Base-by-base conservation (phyloP, 37 sponge, comb jelly and placozoan species). In the Chondrilla cf. caribensis region DNA sequence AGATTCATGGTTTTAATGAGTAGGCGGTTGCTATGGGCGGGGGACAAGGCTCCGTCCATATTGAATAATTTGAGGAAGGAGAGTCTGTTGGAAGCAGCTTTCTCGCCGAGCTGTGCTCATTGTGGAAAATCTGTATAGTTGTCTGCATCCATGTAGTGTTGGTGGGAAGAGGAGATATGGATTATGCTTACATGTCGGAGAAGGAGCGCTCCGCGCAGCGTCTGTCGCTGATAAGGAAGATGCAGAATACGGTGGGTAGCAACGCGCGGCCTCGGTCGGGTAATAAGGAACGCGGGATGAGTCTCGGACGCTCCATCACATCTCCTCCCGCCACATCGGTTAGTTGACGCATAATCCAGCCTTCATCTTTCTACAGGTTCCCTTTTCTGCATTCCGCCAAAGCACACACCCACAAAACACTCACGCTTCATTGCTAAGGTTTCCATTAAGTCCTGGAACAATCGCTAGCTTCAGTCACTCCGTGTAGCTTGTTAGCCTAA, bases 191-290 rank as follows among this genome's bases (percentile, higher is more conserved):
- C 29, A 62, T 62, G 76, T 73, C 76, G 44, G 76, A 73, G 6
- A 73, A 42, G 44, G 76, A 73, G 41, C 76, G 76, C 25, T 73
- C 76, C 2, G 76, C 76, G 11, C 76, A 73, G 41, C 76, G 76
- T 11, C 41, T 42, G 76, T 42, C 76, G 43, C 76, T 73, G 36
- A 73, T 73, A 36, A 37, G 44, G 41, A 37, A 37, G 41, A 73
- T 73, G 76, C 76, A 73, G 1, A 39, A n/a, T 2, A 73, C 36
- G 76, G 11, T 47, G 51, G 51, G 51, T 11, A 73, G 41, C 76
- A 73, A 39, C 43, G 40, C 36, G 43, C 31, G 38, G 0, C 41
- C 76, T 42, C 25, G 29, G 8, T 62, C 64, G 64, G 29, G 64
- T 62, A 15, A n/a, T n/a, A 62, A 62, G 22, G 64, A 62, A 28